Evolutionary conservation across 2,797 vertebrate species (phyloP).

Genomic region (Enteromius trimaculatus): DNA sequence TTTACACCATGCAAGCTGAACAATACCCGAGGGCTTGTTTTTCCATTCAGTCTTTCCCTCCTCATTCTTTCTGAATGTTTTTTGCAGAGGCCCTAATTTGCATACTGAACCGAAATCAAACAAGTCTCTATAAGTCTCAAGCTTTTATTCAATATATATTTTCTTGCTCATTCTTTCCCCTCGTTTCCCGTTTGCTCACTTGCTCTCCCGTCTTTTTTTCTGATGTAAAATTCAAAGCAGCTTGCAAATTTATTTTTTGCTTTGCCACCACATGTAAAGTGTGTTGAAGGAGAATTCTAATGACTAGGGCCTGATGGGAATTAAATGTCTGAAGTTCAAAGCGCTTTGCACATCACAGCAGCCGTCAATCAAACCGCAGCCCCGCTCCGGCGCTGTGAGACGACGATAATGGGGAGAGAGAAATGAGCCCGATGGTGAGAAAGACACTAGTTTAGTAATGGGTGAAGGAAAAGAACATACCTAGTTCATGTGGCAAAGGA

Average conservation of each 20-base stretch:
- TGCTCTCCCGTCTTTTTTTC: slow-evolving; percentile 67
- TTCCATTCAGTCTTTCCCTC: not conserved
- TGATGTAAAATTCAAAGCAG: slow-evolving; percentile 92
- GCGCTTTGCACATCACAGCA: slow-evolving; percentile 89
- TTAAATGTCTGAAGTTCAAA: slow-evolving; percentile 94
- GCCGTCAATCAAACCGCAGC: slow-evolving; percentile 83
- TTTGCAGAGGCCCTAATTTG: slow-evolving; percentile 78
- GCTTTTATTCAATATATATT: slow-evolving; percentile 10
- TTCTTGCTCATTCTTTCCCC: slow-evolving; percentile 2
- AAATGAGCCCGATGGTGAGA: not conserved
- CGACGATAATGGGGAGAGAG: slow-evolving; percentile 23
- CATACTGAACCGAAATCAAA: slow-evolving; percentile 75
- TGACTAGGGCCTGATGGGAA: slow-evolving; percentile 90
- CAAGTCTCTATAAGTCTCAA: slow-evolving; percentile 61
- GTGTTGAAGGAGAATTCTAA: slow-evolving; percentile 92
- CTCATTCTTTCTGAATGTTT: slow-evolving; percentile 48
- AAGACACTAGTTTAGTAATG: slow-evolving; percentile 36
- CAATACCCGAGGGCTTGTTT: slow-evolving; percentile 29
- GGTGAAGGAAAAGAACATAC: slow-evolving; percentile 15
- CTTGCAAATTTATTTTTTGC: slow-evolving; percentile 87
- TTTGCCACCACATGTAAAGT: slow-evolving; percentile 87
- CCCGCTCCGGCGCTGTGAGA: slow-evolving; percentile 31
- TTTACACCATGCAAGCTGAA: slow-evolving; percentile 11
- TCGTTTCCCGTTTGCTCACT: slow-evolving; percentile 47
- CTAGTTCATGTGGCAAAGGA: slow-evolving; percentile 13